phyloP scores from a whole-genome alignment of 1,140 invertebrate species.

The Elymnias hypermnestra region DNA sequence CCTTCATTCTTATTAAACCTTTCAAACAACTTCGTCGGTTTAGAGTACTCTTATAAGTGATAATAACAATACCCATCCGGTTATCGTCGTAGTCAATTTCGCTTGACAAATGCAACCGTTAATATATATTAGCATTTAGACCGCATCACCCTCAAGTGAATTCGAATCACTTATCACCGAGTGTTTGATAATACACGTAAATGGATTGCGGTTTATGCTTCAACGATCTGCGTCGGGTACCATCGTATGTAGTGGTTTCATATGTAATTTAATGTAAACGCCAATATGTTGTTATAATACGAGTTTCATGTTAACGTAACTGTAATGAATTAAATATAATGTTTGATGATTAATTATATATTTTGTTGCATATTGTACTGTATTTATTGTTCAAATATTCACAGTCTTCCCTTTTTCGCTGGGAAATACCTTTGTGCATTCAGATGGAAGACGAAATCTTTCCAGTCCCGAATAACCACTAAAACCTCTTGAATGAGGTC shows the following conservation, averaged over 20 bases:
- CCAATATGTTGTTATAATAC: not conserved
- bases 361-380: too few species aligned
- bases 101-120: not conserved
- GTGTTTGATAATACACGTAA: conserved; percentile 21
- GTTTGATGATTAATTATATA: too few species aligned
- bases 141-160: conserved; percentile 1
- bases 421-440: too few species aligned
- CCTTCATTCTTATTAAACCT: too few species aligned
- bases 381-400: too few species aligned
- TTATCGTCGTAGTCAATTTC: not conserved
- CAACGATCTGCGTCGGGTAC: conserved; percentile 16
- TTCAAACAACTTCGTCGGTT: too few species aligned
- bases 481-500: too few species aligned
- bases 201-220: conserved; percentile 26
- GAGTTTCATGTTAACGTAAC: not conserved
- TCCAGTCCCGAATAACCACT: too few species aligned
- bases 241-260: conserved; percentile 20
- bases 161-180: conserved; percentile 20
- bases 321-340: conserved; percentile 3
- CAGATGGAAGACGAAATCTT: too few species aligned
- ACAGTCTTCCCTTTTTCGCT: too few species aligned
- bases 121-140: conserved; percentile 1
- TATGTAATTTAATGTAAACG: conserved; percentile 13
- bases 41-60: too few species aligned
- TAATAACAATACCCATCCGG: not conserved